Conservation (phyloP, 2,888 invertebrate species). For the Smittia aterrima region DNA sequence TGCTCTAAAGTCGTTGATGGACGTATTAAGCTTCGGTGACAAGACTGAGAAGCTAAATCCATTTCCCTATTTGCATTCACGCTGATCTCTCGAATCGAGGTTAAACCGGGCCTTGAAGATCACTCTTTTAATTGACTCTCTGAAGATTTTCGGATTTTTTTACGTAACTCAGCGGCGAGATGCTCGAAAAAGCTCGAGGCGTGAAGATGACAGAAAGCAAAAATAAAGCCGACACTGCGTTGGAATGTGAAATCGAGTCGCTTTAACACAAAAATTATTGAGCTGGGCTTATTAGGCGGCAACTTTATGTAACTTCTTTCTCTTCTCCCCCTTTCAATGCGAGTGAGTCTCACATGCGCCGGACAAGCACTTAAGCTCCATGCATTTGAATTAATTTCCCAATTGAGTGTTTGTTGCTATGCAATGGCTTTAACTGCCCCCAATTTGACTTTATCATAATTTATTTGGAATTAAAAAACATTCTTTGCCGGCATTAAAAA, state of each 20-base stretch:
- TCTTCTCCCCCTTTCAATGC: constrained; percentile 17
- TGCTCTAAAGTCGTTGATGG: too few relatives aligned
- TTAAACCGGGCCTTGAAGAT: not conserved
- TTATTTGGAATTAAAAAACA: constrained; percentile 6
- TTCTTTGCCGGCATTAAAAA: constrained; percentile 1
- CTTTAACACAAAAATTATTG: constrained; percentile 39
- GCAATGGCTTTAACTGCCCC: not conserved
- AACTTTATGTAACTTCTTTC: constrained; percentile 38
- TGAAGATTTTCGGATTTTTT: constrained; percentile 4
- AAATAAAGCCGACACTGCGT: not conserved
- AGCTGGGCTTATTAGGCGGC: constrained; percentile 31
- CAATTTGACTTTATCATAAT: constrained; percentile 7
- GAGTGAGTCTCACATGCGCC: not conserved
- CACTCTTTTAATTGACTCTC: not conserved
- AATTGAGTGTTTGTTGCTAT: constrained; percentile 11
- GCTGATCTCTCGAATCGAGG: not conserved
- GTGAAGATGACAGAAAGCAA: constrained; percentile 26
- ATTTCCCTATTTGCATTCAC: not conserved
- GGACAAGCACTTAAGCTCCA: not conserved
- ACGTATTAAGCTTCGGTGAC: not conserved
- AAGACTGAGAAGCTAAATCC: not conserved
- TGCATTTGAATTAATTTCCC: not conserved
- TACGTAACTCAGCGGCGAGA: constrained; percentile 10
- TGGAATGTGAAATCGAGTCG: constrained; percentile 32
- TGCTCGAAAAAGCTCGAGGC: not conserved